Evolutionary conservation across 2,113 vertebrate genomes (phyloP), one percentile per base, ranked within the genome.

Genomic region (Channa maculata): DNA sequence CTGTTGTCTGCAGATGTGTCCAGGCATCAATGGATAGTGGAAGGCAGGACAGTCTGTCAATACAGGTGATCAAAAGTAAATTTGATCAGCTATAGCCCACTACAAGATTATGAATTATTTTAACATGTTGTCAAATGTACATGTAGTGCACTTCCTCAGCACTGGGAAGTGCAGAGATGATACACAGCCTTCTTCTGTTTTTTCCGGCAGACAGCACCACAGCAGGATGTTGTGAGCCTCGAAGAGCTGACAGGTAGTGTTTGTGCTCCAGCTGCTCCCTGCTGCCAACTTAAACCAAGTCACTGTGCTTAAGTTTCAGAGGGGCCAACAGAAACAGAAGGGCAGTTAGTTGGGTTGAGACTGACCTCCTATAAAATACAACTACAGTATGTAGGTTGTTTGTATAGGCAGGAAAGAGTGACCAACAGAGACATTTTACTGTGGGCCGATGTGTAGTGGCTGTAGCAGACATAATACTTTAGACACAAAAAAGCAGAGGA

Each of bases 241-340:
- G 76, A 70, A 68, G 75, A 86, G 73, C 80, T 88, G 86, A 88
- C 87, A 88, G 84, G 84, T 89, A 86, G 65, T 39, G 69, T 87
- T 89, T 87, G 82, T 73, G 71, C 80, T 89, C 74, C 78, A 81
- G 65, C 80, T 45, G 67, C 75, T 77, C 73, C 33, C n/a, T 13
- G 0, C 12, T 66, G 88, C 85, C 87, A 91, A 89, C 37, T 52
- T 53, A 86, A 91, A 85, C 88, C 80, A 60, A 82, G 71, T 59
- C 80, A 65, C 70, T 71, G n/a, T 15, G 59, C 76, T 67, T 59
- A 76, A 58, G 54, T 5, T 43, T 71, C 34, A 55, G 9, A 65
- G 8, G 37, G 13, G 72, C 86, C 85, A 83, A 82, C 41, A 67
- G 69, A 88, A 88, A 87, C 83, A 87, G 53, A 54, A 71, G 65